These are phyloP conservation scores for Pyrgilauda ruficollis DNA, from an alignment of 2,113 vertebrate species.

Conservation along the genomic window DNA sequence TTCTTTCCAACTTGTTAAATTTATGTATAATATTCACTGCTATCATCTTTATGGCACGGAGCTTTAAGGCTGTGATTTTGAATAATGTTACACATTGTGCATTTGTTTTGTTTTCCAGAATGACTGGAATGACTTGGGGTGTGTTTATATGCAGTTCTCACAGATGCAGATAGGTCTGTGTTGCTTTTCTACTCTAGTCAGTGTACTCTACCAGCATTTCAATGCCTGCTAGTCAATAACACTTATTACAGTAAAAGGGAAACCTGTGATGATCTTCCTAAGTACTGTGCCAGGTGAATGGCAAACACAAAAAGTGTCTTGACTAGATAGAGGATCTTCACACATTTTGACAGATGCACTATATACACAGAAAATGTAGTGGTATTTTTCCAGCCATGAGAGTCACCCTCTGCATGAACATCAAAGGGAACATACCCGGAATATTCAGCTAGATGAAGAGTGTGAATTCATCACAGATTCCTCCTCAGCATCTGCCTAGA, in stretches of 20 bases:
- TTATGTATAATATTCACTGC: neutral
- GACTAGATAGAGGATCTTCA: neutral
- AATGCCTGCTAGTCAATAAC: neutral
- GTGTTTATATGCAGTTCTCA: neutral
- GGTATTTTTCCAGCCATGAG: neutral
- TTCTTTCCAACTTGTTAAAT: neutral
- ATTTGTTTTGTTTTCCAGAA: neutral
- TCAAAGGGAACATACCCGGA: neutral
- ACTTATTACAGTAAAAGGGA: neutral
- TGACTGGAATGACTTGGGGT: neutral
- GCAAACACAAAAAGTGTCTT: neutral
- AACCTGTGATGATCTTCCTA: neutral
- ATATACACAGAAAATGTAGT: neutral
- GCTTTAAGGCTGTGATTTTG: neutral
- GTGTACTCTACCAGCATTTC: neutral
- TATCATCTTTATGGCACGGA: neutral
- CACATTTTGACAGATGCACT: neutral
- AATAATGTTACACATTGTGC: neutral
- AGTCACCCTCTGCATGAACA: neutral
- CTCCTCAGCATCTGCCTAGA: neutral
- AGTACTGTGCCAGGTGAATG: neutral
- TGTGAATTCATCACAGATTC: slow-evolving; percentile 1
- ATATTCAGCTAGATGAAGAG: neutral
- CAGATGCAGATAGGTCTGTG: neutral
- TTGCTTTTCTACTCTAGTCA: neutral